phyloP scores from a whole-genome alignment of 2,888 invertebrate species.

The Drosophila borborema region DNA sequence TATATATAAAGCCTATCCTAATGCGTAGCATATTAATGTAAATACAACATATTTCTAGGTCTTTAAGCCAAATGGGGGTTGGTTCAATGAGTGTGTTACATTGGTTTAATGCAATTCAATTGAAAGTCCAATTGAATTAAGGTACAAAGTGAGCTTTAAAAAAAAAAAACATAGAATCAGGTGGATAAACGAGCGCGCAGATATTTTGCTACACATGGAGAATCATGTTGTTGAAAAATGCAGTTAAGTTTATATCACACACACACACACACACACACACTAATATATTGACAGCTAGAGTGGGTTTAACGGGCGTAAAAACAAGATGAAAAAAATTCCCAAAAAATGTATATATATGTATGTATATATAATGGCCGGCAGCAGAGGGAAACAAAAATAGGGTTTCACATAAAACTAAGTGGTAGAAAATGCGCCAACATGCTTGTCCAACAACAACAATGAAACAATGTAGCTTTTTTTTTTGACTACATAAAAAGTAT shows the following conservation, averaged over 20 bases:
- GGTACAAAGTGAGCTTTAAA: background rate
- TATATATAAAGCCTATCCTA: background rate
- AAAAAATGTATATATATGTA: background rate
- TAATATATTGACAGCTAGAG: constrained; percentile 30
- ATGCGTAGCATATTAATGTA: background rate
- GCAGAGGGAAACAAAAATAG: constrained; percentile 29
- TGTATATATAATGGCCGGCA: constrained; percentile 5
- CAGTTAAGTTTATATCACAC: constrained; percentile 24
- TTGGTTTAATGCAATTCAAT: constrained; percentile 1
- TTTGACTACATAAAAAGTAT: constrained; percentile 8
- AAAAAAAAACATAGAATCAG: background rate
- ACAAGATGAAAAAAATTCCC: background rate
- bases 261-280: background rate
- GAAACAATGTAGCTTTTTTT: constrained; percentile 1
- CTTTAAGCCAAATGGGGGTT: background rate
- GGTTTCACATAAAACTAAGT: constrained; percentile 38
- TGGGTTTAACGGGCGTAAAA: constrained; percentile 54
- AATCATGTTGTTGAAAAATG: constrained; percentile 21
- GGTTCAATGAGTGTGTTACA: background rate
- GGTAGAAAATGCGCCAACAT: constrained; percentile 36
- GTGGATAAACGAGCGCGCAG: constrained; percentile 1
- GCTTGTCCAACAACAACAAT: constrained; percentile 17
- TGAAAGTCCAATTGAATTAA: constrained; percentile 17
- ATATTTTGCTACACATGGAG: constrained; percentile 22
- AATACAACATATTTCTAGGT: background rate